Conservation (phyloP, 2,888 invertebrate species). For the Alentia gelatinosa region DNA sequence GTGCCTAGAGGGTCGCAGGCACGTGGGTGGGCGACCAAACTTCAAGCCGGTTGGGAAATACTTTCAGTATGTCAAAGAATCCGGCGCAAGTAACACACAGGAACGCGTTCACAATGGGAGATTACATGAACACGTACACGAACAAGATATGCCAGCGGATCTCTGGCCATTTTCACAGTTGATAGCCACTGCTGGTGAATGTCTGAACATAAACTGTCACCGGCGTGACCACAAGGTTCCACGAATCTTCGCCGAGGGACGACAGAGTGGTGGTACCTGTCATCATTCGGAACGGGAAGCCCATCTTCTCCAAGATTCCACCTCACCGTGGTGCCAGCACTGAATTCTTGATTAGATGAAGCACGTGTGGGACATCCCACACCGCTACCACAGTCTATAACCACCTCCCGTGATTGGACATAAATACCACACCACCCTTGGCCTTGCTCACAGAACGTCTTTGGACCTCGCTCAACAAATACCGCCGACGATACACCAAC, state of each 20-base stretch:
- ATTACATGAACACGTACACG: background rate
- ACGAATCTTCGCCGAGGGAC: too few species aligned
- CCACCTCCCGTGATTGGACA: background rate
- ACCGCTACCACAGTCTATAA: background rate
- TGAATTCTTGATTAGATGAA: too few species aligned
- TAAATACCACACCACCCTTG: background rate
- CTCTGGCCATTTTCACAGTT: too few species aligned
- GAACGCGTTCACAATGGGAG: background rate
- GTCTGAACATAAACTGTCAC: too few species aligned
- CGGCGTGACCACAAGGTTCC: too few species aligned
- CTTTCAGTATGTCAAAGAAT: slow-evolving; percentile 9
- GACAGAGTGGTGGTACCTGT: too few species aligned
- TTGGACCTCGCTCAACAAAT: background rate
- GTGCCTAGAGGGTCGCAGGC: background rate
- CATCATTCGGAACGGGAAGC: too few species aligned
- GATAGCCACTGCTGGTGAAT: too few species aligned
- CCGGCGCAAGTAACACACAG: background rate
- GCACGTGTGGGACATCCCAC: too few species aligned
- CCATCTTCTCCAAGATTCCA: too few species aligned
- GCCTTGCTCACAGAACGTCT: background rate
- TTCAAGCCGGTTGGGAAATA: background rate
- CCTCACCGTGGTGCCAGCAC: too few species aligned
- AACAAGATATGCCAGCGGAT: background rate
- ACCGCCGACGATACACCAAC: too few species aligned
- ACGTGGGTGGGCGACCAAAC: slow-evolving; percentile 17